phyloP scores from a whole-genome alignment of 2,797 vertebrate genomes.

The Bryconaethiops microstoma region DNA sequence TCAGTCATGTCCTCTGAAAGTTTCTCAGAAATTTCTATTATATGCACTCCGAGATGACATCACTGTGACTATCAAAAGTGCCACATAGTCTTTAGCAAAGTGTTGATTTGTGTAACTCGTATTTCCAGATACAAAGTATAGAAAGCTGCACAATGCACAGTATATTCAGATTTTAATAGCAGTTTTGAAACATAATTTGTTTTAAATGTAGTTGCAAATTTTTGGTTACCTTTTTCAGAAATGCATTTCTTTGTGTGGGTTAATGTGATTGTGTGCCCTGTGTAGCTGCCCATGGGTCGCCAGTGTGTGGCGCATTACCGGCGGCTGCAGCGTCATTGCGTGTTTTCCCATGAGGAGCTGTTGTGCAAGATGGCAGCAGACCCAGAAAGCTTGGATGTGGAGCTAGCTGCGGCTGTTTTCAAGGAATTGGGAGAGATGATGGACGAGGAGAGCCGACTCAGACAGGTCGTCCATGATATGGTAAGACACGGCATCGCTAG shows the following conservation, averaged over 20 bases:
- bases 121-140: no score
- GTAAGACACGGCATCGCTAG: slow-evolving; percentile 68
- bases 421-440: slow-evolving; percentile 93
- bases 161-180: no score
- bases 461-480: slow-evolving; percentile 86
- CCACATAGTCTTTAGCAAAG: no score
- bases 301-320: slow-evolving; percentile 97
- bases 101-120: no score
- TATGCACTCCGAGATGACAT: background rate
- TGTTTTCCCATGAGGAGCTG: slow-evolving; percentile 98
- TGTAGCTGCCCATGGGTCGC: slow-evolving; percentile 91
- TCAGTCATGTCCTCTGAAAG: background rate
- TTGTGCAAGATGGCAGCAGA: slow-evolving; percentile 99
- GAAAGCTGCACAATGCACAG: no score
- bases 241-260: background rate
- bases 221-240: background rate
- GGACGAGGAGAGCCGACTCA: slow-evolving; percentile 89
- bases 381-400: slow-evolving; percentile 94
- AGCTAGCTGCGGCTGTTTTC: slow-evolving; percentile 91
- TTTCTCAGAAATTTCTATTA: background rate
- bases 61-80: background rate
- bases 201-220: background rate
- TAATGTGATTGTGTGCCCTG: background rate
- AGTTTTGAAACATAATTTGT: background rate
- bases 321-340: slow-evolving; percentile 91